Evolutionary conservation across 30 jellyfish, hydroid and myxozoan species (phyloP).

Genomic region (Phacellophora camtschatica): DNA sequence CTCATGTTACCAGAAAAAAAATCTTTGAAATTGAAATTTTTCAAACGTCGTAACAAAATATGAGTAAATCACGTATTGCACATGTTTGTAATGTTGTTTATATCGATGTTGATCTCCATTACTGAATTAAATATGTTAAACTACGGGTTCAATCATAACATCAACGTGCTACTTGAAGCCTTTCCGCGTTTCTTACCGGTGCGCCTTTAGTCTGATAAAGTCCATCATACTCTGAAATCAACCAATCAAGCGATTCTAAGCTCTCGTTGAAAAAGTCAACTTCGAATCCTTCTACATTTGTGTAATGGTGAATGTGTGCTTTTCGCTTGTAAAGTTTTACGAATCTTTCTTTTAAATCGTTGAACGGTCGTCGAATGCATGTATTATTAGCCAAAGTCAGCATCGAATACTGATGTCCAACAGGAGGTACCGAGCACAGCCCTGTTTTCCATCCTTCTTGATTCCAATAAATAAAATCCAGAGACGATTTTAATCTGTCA

Average conservation of each 20-base stretch:
- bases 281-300: slow-evolving; percentile 76
- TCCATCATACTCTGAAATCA: slow-evolving; percentile 69
- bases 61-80: no score
- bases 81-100: no score
- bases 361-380: slow-evolving; percentile 65
- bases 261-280: slow-evolving; percentile 54
- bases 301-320: slow-evolving; percentile 93
- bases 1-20: no score
- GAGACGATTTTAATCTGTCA: slow-evolving; percentile 71
- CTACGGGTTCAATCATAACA: background rate
- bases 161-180: slow-evolving; percentile 36
- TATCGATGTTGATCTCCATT: background rate
- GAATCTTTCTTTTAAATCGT: slow-evolving; percentile 69
- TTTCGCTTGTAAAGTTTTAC: slow-evolving; percentile 82
- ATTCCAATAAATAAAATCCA: slow-evolving; percentile 85
- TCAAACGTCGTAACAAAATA: no score
- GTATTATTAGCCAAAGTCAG: slow-evolving; percentile 84
- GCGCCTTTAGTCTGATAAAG: slow-evolving; percentile 26
- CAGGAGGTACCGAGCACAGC: slow-evolving; percentile 90
- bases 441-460: slow-evolving; percentile 98
- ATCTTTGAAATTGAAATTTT: no score
- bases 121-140: background rate
- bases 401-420: slow-evolving; percentile 66
- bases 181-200: slow-evolving; percentile 37
- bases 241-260: slow-evolving; percentile 70